Base-by-base conservation (phyloP, 2,888 invertebrate genomes). In the Ischnus inquisitorius region DNA sequence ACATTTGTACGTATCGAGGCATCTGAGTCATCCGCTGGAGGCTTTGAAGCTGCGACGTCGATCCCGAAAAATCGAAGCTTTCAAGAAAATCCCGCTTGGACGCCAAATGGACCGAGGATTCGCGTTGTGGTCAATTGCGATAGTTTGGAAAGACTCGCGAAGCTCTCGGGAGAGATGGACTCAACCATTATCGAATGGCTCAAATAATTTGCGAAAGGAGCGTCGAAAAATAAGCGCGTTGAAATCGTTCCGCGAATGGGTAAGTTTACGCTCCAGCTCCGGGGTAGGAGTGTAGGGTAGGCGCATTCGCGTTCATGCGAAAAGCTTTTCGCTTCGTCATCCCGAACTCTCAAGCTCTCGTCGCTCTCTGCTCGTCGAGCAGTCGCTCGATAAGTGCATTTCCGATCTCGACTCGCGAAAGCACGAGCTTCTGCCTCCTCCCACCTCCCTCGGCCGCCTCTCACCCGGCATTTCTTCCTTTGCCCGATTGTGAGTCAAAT, bases 301-400 rank as follows among this genome's bases (percentile, higher is more conserved):
- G 34, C 34, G 34, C 34, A 4, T 65, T 46, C 39, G 34, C 28
- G 62, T 74, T 74, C 65, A 34, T 62, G 54, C 75, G 68, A 75
- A 82, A 83, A 87, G 85, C 84, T 83, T 86, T 86, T 76, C 84
- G 76, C 71, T 81, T 76, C 79, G 79, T 85, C 83, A 82, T 83
- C 77, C 60, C 68, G 60, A 78, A 69, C 65, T 78, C 75, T 75
- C 64, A 41, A 12, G 54, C 60, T 28, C 48, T 68, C 67, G 62
- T 75, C 62, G 54, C 14, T 46, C 77, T 80, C 41, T 22, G 68
- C 60, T 79, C 83, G 79, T 80, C 80, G 81, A 79, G 75, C 67
- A 79, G 72, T 75, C 77, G 83, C 78, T 85, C 80, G 80, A 80
- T 82, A 82, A 87, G 84, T 81, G 86, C 85, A 86, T 85, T 87